These are phyloP conservation scores for Lepilemur ruficaudatus DNA, from an alignment of 2,797 vertebrate genomes.

Conservation along the genomic window DNA sequence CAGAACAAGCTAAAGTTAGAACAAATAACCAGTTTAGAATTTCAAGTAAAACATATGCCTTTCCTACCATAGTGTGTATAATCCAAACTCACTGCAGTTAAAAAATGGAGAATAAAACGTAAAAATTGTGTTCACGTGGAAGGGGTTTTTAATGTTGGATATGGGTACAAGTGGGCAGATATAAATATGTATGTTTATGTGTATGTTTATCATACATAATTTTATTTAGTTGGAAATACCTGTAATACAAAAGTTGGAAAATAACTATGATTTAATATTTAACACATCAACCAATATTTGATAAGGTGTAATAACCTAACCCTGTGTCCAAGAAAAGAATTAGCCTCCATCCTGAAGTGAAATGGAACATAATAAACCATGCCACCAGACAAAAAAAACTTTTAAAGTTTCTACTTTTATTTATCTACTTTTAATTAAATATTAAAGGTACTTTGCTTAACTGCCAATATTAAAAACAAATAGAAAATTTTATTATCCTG, in stretches of 20 bases:
- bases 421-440: background rate
- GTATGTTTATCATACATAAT: background rate
- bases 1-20: background rate
- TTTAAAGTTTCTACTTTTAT: background rate
- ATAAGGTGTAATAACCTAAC: background rate
- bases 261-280: background rate
- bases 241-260: background rate
- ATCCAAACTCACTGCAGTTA: background rate
- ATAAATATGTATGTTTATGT: background rate
- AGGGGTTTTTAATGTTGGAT: background rate
- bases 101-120: background rate
- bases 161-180: background rate
- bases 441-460: background rate
- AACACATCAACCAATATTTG: background rate
- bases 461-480: background rate
- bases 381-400: background rate
- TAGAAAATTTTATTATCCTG: background rate
- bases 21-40: background rate
- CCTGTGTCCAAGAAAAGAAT: background rate
- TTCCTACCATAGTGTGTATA: background rate
- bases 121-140: background rate
- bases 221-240: background rate
- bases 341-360: background rate
- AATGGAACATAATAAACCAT: background rate
- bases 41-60: background rate